These are phyloP conservation scores for Araneus ventricosus DNA, from an alignment of 1,140 invertebrate species.

Conservation along the genomic window DNA sequence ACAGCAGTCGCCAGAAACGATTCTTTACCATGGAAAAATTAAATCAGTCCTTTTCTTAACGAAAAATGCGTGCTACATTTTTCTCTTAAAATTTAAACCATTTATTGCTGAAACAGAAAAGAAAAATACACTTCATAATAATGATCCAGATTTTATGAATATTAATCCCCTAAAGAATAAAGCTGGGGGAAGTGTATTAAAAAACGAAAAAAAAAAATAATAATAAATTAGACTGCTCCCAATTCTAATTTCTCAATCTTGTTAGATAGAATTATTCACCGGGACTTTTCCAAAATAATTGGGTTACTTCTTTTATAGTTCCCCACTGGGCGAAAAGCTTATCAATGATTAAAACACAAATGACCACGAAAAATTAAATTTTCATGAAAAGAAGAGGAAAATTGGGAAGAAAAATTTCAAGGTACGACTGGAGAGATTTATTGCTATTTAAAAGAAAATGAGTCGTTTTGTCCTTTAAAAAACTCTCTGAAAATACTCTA, in stretches of 20 bases:
- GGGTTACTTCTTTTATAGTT: not conserved
- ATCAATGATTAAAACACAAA: slow-evolving; percentile 42
- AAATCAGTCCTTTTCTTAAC: not conserved
- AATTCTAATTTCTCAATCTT: slow-evolving; percentile 45
- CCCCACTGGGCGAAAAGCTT: not conserved
- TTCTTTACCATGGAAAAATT: no score
- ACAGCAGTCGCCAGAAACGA: not conserved
- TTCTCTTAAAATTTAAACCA: not conserved
- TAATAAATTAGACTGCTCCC: not conserved
- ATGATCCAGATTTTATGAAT: not conserved
- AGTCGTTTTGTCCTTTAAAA: no score
- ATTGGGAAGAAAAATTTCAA: not conserved
- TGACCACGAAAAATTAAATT: not conserved
- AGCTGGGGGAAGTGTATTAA: not conserved
- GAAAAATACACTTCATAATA: not conserved
- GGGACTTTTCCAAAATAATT: not conserved
- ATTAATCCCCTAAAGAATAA: not conserved
- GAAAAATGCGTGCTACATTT: not conserved
- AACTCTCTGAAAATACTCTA: no score
- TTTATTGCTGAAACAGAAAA: not conserved
- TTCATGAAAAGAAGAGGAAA: not conserved
- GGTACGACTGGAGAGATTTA: no score
- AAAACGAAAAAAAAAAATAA: not conserved
- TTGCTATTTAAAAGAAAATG: no score
- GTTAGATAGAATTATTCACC: not conserved